Evolutionary conservation across 2,113 vertebrate species (phyloP), one percentile per base, ranked within the genome.

Genomic region (Nyctereutes procyonoides): DNA sequence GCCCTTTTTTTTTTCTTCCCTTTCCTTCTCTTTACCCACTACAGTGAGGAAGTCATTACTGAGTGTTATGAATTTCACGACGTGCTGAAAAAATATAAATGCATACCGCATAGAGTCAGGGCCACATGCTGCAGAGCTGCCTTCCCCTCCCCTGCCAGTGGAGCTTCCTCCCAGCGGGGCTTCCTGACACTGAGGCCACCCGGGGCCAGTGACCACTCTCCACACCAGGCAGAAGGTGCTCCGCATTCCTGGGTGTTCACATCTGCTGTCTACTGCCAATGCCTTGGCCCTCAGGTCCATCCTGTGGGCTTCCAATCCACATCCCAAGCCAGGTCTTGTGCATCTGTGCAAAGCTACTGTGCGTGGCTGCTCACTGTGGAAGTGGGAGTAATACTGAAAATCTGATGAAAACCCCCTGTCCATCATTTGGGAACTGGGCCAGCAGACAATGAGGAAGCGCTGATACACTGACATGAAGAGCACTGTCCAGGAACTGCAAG

Each of bases 1-100:
- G 92, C 56, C 65, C 19, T 55, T 79, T 86, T 81, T 77, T 20
- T 15, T 38, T 43, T n/a, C 24, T 35, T 14, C 1, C 3, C 63
- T 73, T 53, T 24, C 67, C 62, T 93, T 87, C 88, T 88, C 76
- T 94, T 95, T 74, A 86, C 88, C 82, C 95, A 86, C 93, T 85
- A 85, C 43, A 87, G 96, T 71, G 90, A 98, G 93, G 97, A 97
- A 98, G 97, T 98, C 96, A 97, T 98, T 97, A 98, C 86, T 30
- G 67, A 32, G 82, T 92, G 88, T 96, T 97, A 97, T 83, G 97
- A 91, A 97, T 97, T 95, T 97, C 82, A 51, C 93, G 91, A 89
- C 2, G 74, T 76, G 93, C 85, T 92, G 88, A 80, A 93, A 93
- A 96, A 95, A 95, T 94, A 91, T 94, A 96, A 97, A 91, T 48